Evolutionary conservation across 1,140 invertebrate genomes (phyloP).

Genomic region (Drosophila ananassae): DNA sequence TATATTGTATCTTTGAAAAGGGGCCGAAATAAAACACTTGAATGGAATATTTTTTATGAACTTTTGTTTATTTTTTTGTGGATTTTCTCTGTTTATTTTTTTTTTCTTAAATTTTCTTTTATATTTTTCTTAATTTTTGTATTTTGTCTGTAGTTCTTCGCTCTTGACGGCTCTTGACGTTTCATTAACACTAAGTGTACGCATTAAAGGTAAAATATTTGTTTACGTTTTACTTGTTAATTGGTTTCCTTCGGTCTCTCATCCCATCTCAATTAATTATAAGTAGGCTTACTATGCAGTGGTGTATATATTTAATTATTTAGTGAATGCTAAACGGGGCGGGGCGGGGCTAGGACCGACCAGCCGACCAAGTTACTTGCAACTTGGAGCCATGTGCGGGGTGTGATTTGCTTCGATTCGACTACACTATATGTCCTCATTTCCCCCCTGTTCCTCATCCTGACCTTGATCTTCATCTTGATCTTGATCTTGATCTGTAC

Average conservation of each 20-base stretch:
- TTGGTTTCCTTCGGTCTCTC: conserved; percentile 25
- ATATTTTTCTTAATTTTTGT: conserved; percentile 11
- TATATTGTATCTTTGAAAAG: neutral
- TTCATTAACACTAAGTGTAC: conserved; percentile 70
- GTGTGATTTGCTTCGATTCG: neutral
- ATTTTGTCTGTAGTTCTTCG: conserved; percentile 20
- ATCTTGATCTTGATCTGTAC: conserved; percentile 12
- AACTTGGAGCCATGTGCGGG: conserved; percentile 5
- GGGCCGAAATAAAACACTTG: neutral
- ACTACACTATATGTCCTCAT: neutral
- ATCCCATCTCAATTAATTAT: conserved; percentile 28
- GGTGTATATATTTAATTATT: conserved; percentile 27
- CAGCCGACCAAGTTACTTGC: conserved; percentile 9
- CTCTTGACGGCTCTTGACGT: conserved; percentile 17
- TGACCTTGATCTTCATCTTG: neutral
- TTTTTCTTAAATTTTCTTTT: conserved; percentile 17
- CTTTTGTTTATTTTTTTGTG: conserved; percentile 27
- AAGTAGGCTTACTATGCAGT: conserved; percentile 58
- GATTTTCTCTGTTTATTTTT: conserved; percentile 10
- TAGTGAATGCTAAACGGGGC: conserved; percentile 27
- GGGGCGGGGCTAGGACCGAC: neutral
- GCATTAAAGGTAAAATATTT: conserved; percentile 75
- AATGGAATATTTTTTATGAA: conserved; percentile 10
- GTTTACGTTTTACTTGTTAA: conserved; percentile 51
- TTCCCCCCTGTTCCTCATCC: conserved; percentile 14